Percentiles rank a stretch among this genome's conserved stretches.
These are phyloP conservation scores for Steinernema feltiae DNA, from an alignment of 1,140 invertebrate species.

Conservation along the genomic window DNA sequence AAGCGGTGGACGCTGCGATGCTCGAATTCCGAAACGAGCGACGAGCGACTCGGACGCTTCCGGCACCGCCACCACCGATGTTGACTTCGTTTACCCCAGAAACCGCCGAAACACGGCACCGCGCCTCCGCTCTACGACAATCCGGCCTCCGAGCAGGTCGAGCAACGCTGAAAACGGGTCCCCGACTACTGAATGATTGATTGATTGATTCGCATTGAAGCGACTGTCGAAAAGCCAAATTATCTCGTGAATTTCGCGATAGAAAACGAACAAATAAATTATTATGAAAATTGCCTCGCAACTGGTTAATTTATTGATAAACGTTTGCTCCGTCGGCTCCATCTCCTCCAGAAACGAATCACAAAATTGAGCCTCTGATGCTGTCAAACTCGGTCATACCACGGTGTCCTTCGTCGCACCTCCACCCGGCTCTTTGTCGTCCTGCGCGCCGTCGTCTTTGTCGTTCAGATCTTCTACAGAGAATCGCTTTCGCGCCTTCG, in stretches of 20 bases:
- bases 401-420: too few species aligned
- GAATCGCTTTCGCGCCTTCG: too few species aligned
- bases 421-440: too few species aligned
- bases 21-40: constrained; percentile 16
- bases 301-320: too few species aligned
- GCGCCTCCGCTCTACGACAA: background rate
- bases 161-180: constrained; percentile 6
- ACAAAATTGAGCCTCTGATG: too few species aligned
- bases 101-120: background rate
- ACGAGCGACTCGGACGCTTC: constrained; percentile 13
- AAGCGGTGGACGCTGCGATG: constrained; percentile 23
- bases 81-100: background rate
- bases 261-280: too few species aligned
- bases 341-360: too few species aligned
- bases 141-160: background rate
- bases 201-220: background rate
- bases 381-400: too few species aligned
- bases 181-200: background rate
- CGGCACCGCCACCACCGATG: constrained; percentile 1
- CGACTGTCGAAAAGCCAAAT: background rate
- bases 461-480: too few species aligned
- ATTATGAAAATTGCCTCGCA: too few species aligned
- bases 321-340: too few species aligned
- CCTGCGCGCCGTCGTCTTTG: too few species aligned
- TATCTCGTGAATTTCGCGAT: constrained; percentile 12